Evolutionary conservation across 2,113 vertebrate genomes (phyloP), one percentile per base, ranked within the genome.

Genomic region (Triplophysa siluroides): DNA sequence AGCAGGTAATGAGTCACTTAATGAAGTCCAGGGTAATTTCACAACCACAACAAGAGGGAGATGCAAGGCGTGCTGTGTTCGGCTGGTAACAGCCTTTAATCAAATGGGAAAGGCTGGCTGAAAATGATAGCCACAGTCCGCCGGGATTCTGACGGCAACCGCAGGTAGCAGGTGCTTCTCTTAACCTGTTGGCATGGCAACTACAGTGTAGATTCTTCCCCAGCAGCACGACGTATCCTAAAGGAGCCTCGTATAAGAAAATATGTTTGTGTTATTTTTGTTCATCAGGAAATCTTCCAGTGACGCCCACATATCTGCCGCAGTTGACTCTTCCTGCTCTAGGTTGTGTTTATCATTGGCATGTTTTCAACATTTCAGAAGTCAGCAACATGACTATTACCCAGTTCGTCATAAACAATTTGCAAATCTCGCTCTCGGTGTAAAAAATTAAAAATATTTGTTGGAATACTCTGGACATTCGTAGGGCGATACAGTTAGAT

Each of bases 141-240:
- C 33, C 0, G 78, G 73, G 78, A 80, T 77, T 83, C 56, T 29
- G 33, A 66, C 38, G 56, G 29, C 26, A 29, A 64, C 72, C 41
- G 50, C 69, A 80, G 75, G 82, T 78, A 80, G 64, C 73, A 66
- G 23, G 61, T 78, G 67, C 74, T 80, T 76, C 67, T 66, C 13
- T 52, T 69, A 74, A 72, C 73, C 52, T 62, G 76, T 83, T 80
- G 78, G 81, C 84, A 85, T 85, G 64, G 74, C 81, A 85, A 85
- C 81, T 33, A 19, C 23, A 63, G 73, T n/a, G 19, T 56, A 21
- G 26, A 19, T 60, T 76, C 45, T 52, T 63, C 64, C 60, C 43
- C 29, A 38, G 38, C 74, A 23, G 23, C 54, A 8, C 10, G 14
- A 1, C 33, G 9, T 14, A 4, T 50, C 66, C 14, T 52, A 56